Evolutionary conservation across 2,888 invertebrate genomes (phyloP), one percentile per base, ranked within the genome.

Genomic region (Hydrotaea diabolus): DNA sequence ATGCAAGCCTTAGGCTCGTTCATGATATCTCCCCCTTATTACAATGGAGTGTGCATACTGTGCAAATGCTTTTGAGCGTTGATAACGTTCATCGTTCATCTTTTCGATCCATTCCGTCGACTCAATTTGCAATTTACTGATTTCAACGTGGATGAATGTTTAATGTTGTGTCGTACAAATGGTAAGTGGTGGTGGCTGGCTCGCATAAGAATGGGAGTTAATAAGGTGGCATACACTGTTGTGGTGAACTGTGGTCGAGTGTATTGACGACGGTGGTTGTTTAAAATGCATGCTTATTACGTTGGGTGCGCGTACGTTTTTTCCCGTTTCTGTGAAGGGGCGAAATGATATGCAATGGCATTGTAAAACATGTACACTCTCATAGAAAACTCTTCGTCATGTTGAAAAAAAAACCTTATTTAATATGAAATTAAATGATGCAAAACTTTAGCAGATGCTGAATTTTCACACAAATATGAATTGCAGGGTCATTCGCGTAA

Each of bases 161-260:
- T 55, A 55, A 55, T 55, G 21, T 21, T 55, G 19, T 55, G 55
- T 55, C 55, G 21, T 21, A 55, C 23, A 55, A 55, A 55, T 55
- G 21, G 8, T 21, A 55, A 21, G 23, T 19, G 53, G 55, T 19
- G 19, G 21, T 8, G 7, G 19, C n/a, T 53, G 9, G 9, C 21
- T 55, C 21, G 55, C 19, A 23, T 23, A 55, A 55, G 21, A 5
- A 21, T 55, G 55, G 8, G 55, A 21, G 55, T 55, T 2, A 21
- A 55, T 55, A 19, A 21, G 23, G 55, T 55, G 21, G 49, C n/a
- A 21, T 11, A 55, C 21, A 1, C 55, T 7, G 55, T 23, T 55
- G 55, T 3, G 21, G 1, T 55, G 1, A 19, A 55, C 55, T 19
- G 55, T n/a, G 21, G 55, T 11, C 23, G 21, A 4, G 55, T 55